Percentiles rank a stretch among this genome's conserved stretches.
Conservation (phyloP, 2,113 vertebrate species). For the Ariopsis seemanni region DNA sequence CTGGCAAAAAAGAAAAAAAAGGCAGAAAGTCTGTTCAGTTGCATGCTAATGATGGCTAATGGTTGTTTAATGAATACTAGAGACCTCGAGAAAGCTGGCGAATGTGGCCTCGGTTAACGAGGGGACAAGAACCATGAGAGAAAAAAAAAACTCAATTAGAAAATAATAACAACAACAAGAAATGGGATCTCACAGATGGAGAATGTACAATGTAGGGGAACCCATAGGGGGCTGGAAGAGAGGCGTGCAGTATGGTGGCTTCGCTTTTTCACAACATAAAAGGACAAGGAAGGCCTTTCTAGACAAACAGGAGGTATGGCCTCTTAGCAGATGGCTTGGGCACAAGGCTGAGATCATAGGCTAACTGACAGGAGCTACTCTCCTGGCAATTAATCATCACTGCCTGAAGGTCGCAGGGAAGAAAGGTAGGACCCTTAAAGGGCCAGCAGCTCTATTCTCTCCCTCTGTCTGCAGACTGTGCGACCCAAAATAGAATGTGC, state of each 20-base stretch:
- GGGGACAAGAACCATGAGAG: slow-evolving; percentile 36
- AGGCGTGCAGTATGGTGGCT: slow-evolving; percentile 52
- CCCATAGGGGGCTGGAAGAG: slow-evolving; percentile 42
- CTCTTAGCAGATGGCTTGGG: slow-evolving; percentile 82
- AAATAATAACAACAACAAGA: slow-evolving; percentile 49
- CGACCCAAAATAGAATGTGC: slow-evolving; percentile 72
- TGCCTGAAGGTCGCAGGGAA: slow-evolving; percentile 76
- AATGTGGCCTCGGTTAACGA: slow-evolving; percentile 35
- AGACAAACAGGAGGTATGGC: slow-evolving; percentile 64
- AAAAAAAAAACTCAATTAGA: slow-evolving; percentile 28
- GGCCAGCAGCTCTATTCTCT: slow-evolving; percentile 67
- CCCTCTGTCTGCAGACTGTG: slow-evolving; percentile 61
- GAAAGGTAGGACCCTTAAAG: slow-evolving; percentile 79
- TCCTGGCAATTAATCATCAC: slow-evolving; percentile 83
- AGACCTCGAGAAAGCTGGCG: slow-evolving; percentile 36
- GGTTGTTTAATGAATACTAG: slow-evolving; percentile 46
- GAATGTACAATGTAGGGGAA: slow-evolving; percentile 58
- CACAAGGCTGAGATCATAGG: slow-evolving; percentile 79
- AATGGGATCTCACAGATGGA: slow-evolving; percentile 66
- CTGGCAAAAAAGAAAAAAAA: slow-evolving; percentile 15
- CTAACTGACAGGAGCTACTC: slow-evolving; percentile 79
- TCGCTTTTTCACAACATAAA: slow-evolving; percentile 69
- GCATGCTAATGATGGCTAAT: slow-evolving; percentile 43
- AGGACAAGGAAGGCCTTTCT: slow-evolving; percentile 65
- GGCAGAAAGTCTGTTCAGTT: slow-evolving; percentile 34